Evolutionary conservation across 2,888 invertebrate species (phyloP).

Genomic region (Agriotes lineatus): DNA sequence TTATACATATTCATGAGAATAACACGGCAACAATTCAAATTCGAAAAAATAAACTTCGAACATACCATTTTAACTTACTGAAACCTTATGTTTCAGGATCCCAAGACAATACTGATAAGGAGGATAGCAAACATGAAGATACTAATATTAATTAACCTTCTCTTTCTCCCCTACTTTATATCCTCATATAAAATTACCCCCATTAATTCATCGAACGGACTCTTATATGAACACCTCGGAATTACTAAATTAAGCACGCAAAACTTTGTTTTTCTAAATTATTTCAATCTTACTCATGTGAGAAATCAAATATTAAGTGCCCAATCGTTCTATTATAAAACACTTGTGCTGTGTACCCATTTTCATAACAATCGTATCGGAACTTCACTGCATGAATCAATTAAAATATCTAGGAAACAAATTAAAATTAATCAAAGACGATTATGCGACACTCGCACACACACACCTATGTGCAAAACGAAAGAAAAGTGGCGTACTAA

Average conservation of each 20-base stretch:
- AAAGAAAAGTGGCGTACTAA: not conserved
- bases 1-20: no score
- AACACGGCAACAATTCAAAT: conserved; percentile 28
- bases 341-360: not conserved
- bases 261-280: not conserved
- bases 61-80: conserved; percentile 30
- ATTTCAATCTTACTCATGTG: not conserved
- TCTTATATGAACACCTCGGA: no score
- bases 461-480: not conserved
- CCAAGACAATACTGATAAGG: not conserved
- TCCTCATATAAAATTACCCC: not conserved
- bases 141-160: not conserved
- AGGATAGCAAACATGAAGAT: not conserved
- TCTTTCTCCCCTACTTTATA: not conserved
- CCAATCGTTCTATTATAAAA: not conserved
- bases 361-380: not conserved
- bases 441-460: not conserved
- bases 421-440: not conserved
- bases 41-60: conserved; percentile 20
- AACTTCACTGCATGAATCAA: not conserved
- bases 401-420: not conserved
- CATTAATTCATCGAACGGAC: no score
- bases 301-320: not conserved
- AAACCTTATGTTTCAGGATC: conserved; percentile 30
- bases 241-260: not conserved